Evolutionary conservation across 2,797 vertebrate genomes (phyloP), one percentile per base, ranked within the genome.

Genomic region (Syngnathus rostellatus): DNA sequence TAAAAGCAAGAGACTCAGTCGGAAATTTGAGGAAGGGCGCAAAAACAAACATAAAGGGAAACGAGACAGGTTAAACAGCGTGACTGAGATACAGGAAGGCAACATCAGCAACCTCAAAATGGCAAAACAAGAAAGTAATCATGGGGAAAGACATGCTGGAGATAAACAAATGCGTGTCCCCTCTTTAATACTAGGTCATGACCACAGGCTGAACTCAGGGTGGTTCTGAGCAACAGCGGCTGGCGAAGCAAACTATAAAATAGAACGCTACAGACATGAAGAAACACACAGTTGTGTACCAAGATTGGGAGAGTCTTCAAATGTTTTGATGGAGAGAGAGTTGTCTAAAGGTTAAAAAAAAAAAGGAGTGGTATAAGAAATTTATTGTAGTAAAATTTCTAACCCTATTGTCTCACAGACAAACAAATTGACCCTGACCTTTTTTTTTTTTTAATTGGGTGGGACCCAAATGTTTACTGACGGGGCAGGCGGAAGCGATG

Each of bases 161-260:
- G 67, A 64, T 67, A n/a, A 55, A 61, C 58, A 62, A 55, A 72
- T 68, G 69, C 70, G 66, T 71, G 43, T 62, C 60, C 40, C 23
- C 72, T 76, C 57, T 67, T 81, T 78, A 76, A 85, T 85, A 85
- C 83, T 83, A 75, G 77, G 74, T 76, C 66, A 63, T 88, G 88
- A 89, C 88, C 86, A 83, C 74, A 57, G 79, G 85, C 78, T 91
- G 90, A 93, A 93, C 89, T 86, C 75, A 65, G 75, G 73, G 73
- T 69, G 23, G 76, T 79, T 80, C 81, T 77, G 81, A 81, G 85
- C 81, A 85, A 85, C 82, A 85, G 83, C 82, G 82, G 77, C 81
- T n/a, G 62, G 76, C 75, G 86, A 71, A 77, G 73, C 74, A 76
- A 80, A 80, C 69, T 38, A 50, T 31, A 58, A 68, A 69, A 72